Percentiles rank a stretch among this genome's conserved stretches.
These are phyloP conservation scores for Casuarius casuarius DNA, from an alignment of 2,113 vertebrate genomes.

Conservation along the genomic window DNA sequence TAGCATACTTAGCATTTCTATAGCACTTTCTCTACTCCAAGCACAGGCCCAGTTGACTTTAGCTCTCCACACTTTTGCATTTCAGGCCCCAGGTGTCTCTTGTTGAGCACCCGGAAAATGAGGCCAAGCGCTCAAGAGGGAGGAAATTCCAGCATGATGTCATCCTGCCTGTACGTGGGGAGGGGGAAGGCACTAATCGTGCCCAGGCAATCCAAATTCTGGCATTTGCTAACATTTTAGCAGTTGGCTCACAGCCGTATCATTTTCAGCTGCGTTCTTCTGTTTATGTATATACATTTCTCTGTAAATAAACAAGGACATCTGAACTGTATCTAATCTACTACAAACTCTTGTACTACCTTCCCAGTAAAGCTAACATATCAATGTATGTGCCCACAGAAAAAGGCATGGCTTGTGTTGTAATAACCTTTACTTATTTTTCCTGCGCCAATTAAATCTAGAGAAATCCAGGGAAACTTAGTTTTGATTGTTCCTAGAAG, in stretches of 20 bases:
- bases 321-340: not conserved
- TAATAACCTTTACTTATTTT: not conserved
- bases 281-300: not conserved
- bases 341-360: not conserved
- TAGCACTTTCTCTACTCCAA: not conserved
- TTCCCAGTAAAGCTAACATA: not conserved
- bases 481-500: slow-evolving; percentile 1
- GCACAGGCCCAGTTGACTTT: not conserved
- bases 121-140: slow-evolving; percentile 42
- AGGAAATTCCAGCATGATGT: slow-evolving; percentile 70
- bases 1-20: not conserved
- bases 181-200: slow-evolving; percentile 37
- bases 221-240: slow-evolving; percentile 48
- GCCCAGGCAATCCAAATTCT: slow-evolving; percentile 58
- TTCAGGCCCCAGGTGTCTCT: slow-evolving; percentile 50
- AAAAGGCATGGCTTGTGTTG: not conserved
- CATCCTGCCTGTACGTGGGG: slow-evolving; percentile 26
- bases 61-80: slow-evolving; percentile 1
- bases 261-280: not conserved
- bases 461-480: not conserved
- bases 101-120: slow-evolving; percentile 58
- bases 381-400: not conserved
- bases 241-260: not conserved
- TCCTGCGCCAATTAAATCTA: slow-evolving; percentile 1
- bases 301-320: not conserved